Evolutionary conservation across 1,140 invertebrate species (phyloP).

Genomic region (Aphelenchoides avenae): DNA sequence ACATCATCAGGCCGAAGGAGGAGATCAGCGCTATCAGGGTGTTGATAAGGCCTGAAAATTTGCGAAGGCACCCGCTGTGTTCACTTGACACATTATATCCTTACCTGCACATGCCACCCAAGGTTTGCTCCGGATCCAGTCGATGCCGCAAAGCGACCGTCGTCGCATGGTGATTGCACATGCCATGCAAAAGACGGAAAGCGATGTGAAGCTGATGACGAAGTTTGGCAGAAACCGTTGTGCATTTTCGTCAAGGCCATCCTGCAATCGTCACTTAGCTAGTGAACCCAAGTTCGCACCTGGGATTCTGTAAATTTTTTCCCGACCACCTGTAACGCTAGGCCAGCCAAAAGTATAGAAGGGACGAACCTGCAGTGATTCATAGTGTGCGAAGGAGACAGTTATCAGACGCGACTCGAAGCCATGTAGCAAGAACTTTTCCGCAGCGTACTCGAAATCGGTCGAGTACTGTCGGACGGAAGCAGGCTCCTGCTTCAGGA

Average conservation of each 20-base stretch:
- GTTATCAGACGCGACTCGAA: conserved; percentile 50
- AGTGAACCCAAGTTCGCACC: background rate
- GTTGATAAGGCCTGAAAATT: conserved; percentile 48
- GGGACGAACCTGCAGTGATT: conserved; percentile 43
- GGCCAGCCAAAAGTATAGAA: conserved; percentile 4
- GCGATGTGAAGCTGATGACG: conserved; percentile 49
- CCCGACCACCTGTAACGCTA: background rate
- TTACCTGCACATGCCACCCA: conserved; percentile 51
- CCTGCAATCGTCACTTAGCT: conserved; percentile 23
- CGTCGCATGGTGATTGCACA: conserved; percentile 23
- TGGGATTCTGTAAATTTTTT: background rate
- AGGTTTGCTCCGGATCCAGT: conserved; percentile 57
- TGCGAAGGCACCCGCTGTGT: background rate
- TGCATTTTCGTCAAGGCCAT: conserved; percentile 59
- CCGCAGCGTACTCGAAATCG: conserved; percentile 58
- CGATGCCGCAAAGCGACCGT: conserved; percentile 30
- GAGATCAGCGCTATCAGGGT: conserved; percentile 54
- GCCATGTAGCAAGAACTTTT: conserved; percentile 51
- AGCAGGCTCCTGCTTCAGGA: conserved; percentile 54
- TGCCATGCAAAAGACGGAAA: conserved; percentile 48
- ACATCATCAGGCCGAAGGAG: conserved; percentile 56
- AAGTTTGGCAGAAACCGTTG: conserved; percentile 57
- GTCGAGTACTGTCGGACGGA: conserved; percentile 52
- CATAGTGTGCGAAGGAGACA: conserved; percentile 57
- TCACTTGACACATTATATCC: background rate